Evolutionary conservation across 2,113 vertebrate species (phyloP), one percentile per base, ranked within the genome.

Genomic region (Psittacula cyanocephala): DNA sequence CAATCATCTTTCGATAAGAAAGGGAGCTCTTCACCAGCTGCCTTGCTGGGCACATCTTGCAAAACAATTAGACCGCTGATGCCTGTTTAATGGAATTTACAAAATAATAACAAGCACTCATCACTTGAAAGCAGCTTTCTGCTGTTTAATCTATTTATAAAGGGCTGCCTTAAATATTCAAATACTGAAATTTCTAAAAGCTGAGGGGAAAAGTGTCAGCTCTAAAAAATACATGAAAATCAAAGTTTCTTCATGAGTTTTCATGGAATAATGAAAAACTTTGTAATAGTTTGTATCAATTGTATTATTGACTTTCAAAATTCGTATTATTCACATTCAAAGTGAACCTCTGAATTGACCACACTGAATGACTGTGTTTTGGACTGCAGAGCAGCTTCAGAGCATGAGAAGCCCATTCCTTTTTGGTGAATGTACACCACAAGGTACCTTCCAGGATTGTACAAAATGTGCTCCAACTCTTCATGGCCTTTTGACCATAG

Each of bases 21-120:
- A 88, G 35, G 69, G 50, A 83, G 25, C 80, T 75, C 49, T 93
- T 88, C 92, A 86, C 75, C 92, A 96, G 93, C 89, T 96, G 89
- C 88, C 78, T 90, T 93, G 44, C 86, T 81, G 95, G 59, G 43
- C 71, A 86, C 72, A 91, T 95, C 88, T 78, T 90, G 57, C 47
- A 88, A 93, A 95, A 92, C 82, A 94, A 95, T 84, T 94, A 94
- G 76, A 83, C 31, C 0, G 52, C 88, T 94, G 88, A 94, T 68
- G 85, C 25, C 44, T 88, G 33, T 95, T 71, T 94, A 94, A 91
- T 71, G 39, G 86, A 88, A 88, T 90, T 88, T 91, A 86, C 55
- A 92, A 86, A 93, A 88, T 86, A 96, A 91, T 49, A 94, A 10
- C 68, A 88, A 86, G 88, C 39, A 65, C 35, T 92, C 69, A 68